phyloP scores from a whole-genome alignment of 2,113 vertebrate genomes.

The Numida meleagris region DNA sequence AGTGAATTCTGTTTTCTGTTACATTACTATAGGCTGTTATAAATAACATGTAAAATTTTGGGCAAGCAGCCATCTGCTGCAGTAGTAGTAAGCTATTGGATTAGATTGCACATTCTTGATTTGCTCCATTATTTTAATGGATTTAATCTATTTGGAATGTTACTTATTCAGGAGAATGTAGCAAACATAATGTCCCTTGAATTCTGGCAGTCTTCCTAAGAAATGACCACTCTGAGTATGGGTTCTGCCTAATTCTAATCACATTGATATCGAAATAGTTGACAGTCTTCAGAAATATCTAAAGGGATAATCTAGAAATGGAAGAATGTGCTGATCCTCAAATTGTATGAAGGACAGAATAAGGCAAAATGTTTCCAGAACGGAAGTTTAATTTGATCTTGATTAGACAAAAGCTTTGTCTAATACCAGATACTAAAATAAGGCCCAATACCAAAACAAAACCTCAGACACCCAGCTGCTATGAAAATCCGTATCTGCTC shows the following conservation, averaged over 20 bases:
- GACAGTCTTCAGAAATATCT: conserved; percentile 32
- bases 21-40: neutral
- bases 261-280: neutral
- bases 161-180: conserved; percentile 37
- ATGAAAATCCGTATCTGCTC: neutral
- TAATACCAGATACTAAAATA: too few species aligned
- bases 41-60: conserved; percentile 5
- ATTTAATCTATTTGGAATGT: conserved; percentile 61
- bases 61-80: conserved; percentile 55
- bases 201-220: conserved; percentile 43
- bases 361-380: neutral
- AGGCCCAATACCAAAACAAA: neutral
- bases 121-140: conserved; percentile 68
- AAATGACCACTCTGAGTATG: neutral
- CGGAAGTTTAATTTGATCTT: neutral
- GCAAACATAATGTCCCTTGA: conserved; percentile 37
- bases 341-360: neutral
- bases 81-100: conserved; percentile 31
- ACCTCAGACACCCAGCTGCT: neutral
- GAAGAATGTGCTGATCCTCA: conserved; percentile 17
- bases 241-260: neutral
- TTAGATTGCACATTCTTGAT: conserved; percentile 40
- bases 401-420: neutral
- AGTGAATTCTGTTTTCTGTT: neutral
- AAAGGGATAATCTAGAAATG: neutral